phyloP scores from a whole-genome alignment of 2,113 vertebrate species.

The Anser brachyrhynchus region DNA sequence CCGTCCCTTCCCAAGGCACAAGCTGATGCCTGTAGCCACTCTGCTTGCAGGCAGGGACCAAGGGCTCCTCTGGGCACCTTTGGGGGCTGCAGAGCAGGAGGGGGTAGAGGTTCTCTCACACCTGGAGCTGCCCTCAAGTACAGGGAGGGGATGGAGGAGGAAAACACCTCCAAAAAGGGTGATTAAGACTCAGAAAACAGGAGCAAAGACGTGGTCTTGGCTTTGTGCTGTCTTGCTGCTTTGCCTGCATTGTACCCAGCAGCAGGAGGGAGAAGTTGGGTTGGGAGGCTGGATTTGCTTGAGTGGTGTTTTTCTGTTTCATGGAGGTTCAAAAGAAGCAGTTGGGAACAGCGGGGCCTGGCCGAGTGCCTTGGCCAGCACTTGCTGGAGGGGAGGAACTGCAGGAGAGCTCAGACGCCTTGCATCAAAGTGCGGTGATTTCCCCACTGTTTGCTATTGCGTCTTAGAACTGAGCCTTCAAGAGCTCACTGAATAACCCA shows the following conservation, averaged over 20 bases:
- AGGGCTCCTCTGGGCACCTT: background rate
- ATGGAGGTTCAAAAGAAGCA: background rate
- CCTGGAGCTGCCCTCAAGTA: background rate
- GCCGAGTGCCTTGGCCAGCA: background rate
- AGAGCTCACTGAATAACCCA: background rate
- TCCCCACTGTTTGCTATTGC: accelerated
- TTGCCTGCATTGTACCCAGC: background rate
- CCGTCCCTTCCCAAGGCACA: background rate
- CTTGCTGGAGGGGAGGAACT: background rate
- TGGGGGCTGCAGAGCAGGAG: background rate
- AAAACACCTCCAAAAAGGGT: background rate
- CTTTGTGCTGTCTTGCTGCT: background rate
- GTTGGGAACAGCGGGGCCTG: background rate
- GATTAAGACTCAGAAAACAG: background rate
- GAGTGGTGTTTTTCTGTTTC: background rate
- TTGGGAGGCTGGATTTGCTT: background rate
- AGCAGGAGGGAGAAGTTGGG: background rate
- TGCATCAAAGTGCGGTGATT: background rate
- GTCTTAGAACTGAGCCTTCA: background rate
- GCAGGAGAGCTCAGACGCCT: background rate
- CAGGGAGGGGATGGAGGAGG: background rate
- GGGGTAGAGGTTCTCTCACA: background rate
- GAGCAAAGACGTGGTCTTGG: background rate
- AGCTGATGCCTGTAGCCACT: background rate
- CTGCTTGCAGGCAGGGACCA: background rate